Base-by-base conservation (phyloP, 2,113 vertebrate genomes). In the Neomonachus schauinslandi region DNA sequence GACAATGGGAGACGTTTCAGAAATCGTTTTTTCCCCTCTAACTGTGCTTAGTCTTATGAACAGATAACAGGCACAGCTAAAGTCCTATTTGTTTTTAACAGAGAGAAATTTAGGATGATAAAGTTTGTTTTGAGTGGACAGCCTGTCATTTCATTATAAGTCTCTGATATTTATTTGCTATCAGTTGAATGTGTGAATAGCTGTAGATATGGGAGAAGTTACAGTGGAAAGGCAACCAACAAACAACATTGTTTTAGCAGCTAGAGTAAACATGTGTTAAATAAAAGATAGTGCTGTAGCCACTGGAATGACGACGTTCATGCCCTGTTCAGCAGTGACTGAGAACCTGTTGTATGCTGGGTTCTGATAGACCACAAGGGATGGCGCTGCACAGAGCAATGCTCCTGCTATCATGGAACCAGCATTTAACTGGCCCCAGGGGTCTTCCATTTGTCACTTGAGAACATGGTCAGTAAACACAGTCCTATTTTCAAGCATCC, bases 151-250 rank as follows among this genome's bases (percentile, higher is more conserved):
- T 91, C 55, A 0, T 90, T 42, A 15, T 61, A 69, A 55, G 9
- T 85, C 18, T 96, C 74, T 76, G 46, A n/a, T 89, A 69, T 79
- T 85, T 96, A 91, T 92, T 94, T 84, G 42, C 69, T 91, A 33
- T 96, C 80, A 84, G 1, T 4, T 90, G 87, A 97, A 93, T 36
- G 21, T 67, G 22, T 74, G 19, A 67, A 39, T 71, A 89, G 13
- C 82, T 83, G 14, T 77, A 91, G 31, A 65, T 93, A 89, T 22
- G 21, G 1, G 21, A 81, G 39, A 94, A 49, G 19, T 77, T 91
- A 24, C 11, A 76, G 31, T 55, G 18, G 39, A 51, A 88, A 94
- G 49, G 5, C 90, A 92, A 74, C 4, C 21, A 95, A 51, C 28
- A 94, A 61, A 83, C 3, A 61, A 2, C 8, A 2, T 61, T 69